Base-by-base conservation (phyloP, 1,140 invertebrate genomes). In the Contarinia nasturtii region DNA sequence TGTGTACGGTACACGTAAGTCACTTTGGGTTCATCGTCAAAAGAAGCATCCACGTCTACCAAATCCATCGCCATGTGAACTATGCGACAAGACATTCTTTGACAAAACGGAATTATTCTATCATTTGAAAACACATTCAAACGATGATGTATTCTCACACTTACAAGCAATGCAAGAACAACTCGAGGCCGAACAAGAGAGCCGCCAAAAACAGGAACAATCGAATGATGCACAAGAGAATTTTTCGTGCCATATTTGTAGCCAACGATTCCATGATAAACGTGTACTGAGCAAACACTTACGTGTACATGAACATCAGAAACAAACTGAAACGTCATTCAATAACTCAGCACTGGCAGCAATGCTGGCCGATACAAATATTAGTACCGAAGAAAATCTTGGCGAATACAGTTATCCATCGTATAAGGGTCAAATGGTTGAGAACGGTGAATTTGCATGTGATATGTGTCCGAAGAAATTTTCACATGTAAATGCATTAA, bases 11-110 rank as follows among this genome's bases (percentile, higher is more conserved):
- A 59, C 59, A 10, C 54, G 61, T 19, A 64, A 64, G 53, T 64
- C 61, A 48, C 50, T 64, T 18, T 64, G 61, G 61, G 61, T 64
- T 46, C 61, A 64, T 53, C 61, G 61, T 14, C 63, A 64, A 44
- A 64, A 64, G 49, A 64, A 64, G 52, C 61, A 64, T 60, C 61
- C 61, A 7, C 58, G 58, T 48, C 53, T 60, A 14, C 55, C 61
- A 2, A 54, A 61, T 44, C 61, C 61, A 8, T 59, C 57, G 1
- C 57, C 60, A 44, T 64, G 61, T 49, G 53, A 54, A 20, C 44
- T 62, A 10, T 64, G 61, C 46, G 55, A 58, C 10, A 64, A 64
- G 47, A 52, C 60, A 22, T 64, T 64, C 49, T 64, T 63, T 14
- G 60, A 61, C 15, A 58, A 55, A 14, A 59, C 43, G 10, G 43